These are phyloP conservation scores for Eclectus roratus DNA, from an alignment of 2,113 vertebrate species.

Conservation along the genomic window DNA sequence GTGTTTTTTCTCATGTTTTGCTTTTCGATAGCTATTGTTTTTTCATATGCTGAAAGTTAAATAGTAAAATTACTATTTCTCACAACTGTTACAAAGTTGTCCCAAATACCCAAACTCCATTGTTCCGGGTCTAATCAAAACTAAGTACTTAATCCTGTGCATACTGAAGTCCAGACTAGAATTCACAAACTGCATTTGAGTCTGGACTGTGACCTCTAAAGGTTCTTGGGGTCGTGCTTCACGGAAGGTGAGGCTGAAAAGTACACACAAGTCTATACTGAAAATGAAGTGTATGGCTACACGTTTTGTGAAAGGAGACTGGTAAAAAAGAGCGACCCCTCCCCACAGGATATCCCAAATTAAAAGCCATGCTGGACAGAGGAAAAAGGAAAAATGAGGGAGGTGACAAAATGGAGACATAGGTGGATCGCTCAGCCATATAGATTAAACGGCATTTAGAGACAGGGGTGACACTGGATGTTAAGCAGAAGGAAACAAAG, in stretches of 20 bases:
- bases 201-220: not conserved
- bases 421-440: not conserved
- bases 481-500: not conserved
- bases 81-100: not conserved
- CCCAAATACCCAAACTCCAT: not conserved
- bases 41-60: not conserved
- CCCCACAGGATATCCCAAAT: not conserved
- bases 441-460: not conserved
- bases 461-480: not conserved
- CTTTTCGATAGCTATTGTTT: not conserved
- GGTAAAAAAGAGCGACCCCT: not conserved
- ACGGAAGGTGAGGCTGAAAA: not conserved
- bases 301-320: not conserved
- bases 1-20: not conserved
- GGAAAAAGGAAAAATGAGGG: not conserved
- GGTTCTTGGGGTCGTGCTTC: not conserved
- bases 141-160: not conserved
- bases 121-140: not conserved
- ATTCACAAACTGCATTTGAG: not conserved
- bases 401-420: not conserved
- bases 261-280: not conserved
- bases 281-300: not conserved
- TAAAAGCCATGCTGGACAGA: not conserved
- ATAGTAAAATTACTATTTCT: not conserved
- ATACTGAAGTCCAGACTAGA: not conserved